A percentile compares a stretch with the other conserved stretches of the same genome.
Evolutionary conservation across 2,113 vertebrate species (phyloP).

Genomic region (Malaclemys terrapin): DNA sequence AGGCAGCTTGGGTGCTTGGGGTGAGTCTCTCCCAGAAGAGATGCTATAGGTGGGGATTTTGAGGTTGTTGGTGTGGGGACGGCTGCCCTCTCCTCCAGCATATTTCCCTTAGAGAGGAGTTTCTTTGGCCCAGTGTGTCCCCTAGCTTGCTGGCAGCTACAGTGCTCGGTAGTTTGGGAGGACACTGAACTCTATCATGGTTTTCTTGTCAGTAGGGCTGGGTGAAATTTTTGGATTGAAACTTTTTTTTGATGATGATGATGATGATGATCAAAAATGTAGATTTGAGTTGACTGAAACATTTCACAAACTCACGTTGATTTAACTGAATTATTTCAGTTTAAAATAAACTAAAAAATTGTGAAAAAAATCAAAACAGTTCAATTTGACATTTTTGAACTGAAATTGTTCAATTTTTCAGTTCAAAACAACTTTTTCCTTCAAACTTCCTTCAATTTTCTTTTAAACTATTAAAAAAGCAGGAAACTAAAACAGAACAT

Average conservation of each 20-base stretch:
- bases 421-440: not conserved
- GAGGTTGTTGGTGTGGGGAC: not conserved
- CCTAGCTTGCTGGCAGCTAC: not conserved
- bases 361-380: not conserved
- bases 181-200: not conserved
- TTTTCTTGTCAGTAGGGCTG: not conserved
- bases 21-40: not conserved
- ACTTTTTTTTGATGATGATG: not conserved
- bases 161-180: not conserved
- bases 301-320: not conserved
- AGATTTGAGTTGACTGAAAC: not conserved
- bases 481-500: not conserved
- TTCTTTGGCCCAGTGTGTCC: not conserved
- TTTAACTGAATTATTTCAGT: not conserved
- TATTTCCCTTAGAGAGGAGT: not conserved
- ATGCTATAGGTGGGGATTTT: not conserved
- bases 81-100: not conserved
- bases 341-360: not conserved
- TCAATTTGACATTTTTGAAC: not conserved
- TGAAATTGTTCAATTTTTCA: not conserved
- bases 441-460: not conserved
- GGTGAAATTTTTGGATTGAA: not conserved
- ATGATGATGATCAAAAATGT: not conserved
- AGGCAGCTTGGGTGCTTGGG: not conserved
- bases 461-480: not conserved